A percentile compares a stretch with the other conserved stretches of the same genome.
phyloP scores from a whole-genome alignment of 2,888 invertebrate species.

The Amphipoea lucens region DNA sequence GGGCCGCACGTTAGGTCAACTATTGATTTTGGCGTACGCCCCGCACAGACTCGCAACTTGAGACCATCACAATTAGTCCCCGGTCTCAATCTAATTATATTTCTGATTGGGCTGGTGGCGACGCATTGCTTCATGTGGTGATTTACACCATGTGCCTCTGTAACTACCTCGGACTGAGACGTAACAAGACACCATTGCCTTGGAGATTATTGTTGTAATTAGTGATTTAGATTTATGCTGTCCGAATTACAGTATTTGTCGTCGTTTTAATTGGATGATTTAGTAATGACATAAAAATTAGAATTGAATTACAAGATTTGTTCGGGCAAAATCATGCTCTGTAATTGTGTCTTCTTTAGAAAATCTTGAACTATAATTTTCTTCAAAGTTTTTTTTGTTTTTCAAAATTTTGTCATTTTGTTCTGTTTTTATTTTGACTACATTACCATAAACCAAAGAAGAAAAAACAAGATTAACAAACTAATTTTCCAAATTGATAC shows the following conservation, averaged over 20 bases:
- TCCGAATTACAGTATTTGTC: conserved; percentile 41
- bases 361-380: not conserved
- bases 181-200: conserved; percentile 45
- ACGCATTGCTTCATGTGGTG: conserved; percentile 64
- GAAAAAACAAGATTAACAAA: not conserved
- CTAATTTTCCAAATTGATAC: not conserved
- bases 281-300: conserved; percentile 25
- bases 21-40: conserved; percentile 83
- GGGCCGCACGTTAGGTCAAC: conserved; percentile 79
- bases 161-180: conserved; percentile 24
- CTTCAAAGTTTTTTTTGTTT: not conserved
- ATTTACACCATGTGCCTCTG: conserved; percentile 66
- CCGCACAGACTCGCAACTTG: conserved; percentile 84
- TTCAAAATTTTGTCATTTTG: not conserved
- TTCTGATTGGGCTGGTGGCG: conserved; percentile 85
- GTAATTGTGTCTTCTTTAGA: not conserved
- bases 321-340: not conserved
- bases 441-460: not conserved
- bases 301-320: conserved; percentile 16
- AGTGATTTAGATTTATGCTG: conserved; percentile 52
- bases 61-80: conserved; percentile 88
- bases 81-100: conserved; percentile 89
- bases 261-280: conserved; percentile 39
- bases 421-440: not conserved
- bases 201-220: conserved; percentile 47